These are phyloP conservation scores for Gymnogyps californianus DNA, from an alignment of 2,113 vertebrate species.

Conservation along the genomic window DNA sequence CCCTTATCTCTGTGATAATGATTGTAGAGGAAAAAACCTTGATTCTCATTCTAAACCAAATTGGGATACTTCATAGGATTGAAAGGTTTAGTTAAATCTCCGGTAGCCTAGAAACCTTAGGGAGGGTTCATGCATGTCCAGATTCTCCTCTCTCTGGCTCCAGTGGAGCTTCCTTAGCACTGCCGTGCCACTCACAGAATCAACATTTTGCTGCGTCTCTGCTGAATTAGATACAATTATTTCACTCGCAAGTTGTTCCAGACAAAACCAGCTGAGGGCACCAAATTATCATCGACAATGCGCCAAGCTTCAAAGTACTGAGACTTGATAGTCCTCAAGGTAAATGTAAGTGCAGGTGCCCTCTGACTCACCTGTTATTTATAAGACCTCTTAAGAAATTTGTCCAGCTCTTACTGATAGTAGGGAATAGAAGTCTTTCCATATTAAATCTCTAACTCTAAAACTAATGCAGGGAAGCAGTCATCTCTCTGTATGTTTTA, in stretches of 20 bases:
- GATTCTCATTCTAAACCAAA: neutral
- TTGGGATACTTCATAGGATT: neutral
- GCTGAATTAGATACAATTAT: neutral
- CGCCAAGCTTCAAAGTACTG: neutral
- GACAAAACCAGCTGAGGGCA: slow-evolving; percentile 21
- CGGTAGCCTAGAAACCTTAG: neutral
- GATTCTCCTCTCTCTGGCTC: neutral
- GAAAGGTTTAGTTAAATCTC: neutral
- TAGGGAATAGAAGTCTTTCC: neutral
- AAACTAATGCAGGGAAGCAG: neutral
- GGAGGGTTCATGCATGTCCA: neutral
- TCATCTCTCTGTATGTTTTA: neutral
- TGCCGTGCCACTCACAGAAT: neutral
- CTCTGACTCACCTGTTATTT: neutral
- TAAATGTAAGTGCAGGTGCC: neutral
- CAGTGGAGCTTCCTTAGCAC: neutral
- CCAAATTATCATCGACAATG: neutral
- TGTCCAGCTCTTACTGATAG: neutral
- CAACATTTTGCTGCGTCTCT: neutral
- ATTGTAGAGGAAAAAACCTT: neutral
- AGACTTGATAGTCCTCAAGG: neutral
- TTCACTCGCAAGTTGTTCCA: neutral
- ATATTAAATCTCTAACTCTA: neutral
- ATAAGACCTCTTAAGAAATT: neutral
- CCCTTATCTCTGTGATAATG: neutral